Evolutionary conservation across 2,888 invertebrate genomes (phyloP).

Genomic region (Tachina fera): DNA sequence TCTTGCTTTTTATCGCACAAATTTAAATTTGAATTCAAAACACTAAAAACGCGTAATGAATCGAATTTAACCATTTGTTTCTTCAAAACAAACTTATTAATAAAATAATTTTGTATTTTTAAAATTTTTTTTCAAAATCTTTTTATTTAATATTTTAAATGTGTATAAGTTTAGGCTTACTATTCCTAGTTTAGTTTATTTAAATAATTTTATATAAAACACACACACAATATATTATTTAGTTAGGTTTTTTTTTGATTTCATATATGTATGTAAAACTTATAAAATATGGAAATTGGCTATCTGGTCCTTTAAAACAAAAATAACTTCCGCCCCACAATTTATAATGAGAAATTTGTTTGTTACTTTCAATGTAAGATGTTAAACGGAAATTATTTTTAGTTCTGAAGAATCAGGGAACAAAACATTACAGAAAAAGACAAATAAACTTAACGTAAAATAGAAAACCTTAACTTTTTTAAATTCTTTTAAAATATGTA

Average conservation of each 20-base stretch:
- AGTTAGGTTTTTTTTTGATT: constrained; percentile 58
- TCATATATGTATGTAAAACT: constrained; percentile 24
- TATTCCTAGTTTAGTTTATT: constrained; percentile 61
- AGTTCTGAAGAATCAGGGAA: too few relatives aligned
- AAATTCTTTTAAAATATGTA: background rate
- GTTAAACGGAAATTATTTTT: too few relatives aligned
- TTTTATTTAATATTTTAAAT: constrained; percentile 66
- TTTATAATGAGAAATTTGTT: too few relatives aligned
- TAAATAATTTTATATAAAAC: constrained; percentile 64
- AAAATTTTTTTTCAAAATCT: constrained; percentile 49
- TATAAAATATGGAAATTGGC: constrained; percentile 14
- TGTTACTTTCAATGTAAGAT: too few relatives aligned
- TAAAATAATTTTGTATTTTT: background rate
- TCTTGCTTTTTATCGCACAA: too few relatives aligned
- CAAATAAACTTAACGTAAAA: constrained; percentile 44
- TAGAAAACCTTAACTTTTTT: constrained; percentile 25
- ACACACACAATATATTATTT: constrained; percentile 58
- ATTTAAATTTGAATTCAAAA: too few relatives aligned
- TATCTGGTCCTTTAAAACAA: background rate
- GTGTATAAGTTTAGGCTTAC: constrained; percentile 70
- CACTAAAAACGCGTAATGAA: too few relatives aligned
- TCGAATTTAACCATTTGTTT: too few relatives aligned
- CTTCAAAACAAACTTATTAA: background rate
- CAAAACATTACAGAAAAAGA: constrained; percentile 20
- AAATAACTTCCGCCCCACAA: too few relatives aligned